Evolutionary conservation across 1,140 invertebrate species (phyloP).

Genomic region (Chionoecetes opilio): DNA sequence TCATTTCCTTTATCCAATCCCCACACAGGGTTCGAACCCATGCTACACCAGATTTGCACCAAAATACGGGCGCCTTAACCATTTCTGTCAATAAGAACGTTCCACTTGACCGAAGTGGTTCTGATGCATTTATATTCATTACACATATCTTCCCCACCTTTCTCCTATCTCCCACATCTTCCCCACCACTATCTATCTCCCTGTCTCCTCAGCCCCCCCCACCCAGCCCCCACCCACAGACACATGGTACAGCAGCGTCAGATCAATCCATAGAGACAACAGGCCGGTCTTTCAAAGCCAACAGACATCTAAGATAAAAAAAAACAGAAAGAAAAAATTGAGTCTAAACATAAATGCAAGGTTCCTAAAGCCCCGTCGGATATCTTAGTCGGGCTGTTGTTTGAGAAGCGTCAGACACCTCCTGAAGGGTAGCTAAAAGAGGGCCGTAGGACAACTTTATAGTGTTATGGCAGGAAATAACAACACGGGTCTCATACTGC

Average conservation of each 20-base stretch:
- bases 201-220: background rate
- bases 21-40: too few species aligned
- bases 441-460: background rate
- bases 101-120: too few species aligned
- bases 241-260: background rate
- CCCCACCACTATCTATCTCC: background rate
- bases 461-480: background rate
- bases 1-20: too few species aligned
- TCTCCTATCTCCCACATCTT: background rate
- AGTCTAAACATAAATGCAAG: background rate
- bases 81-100: too few species aligned
- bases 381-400: background rate
- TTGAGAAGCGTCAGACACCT: background rate
- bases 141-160: background rate
- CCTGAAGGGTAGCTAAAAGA: background rate
- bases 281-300: background rate
- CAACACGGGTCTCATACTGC: background rate
- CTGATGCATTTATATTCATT: too few species aligned
- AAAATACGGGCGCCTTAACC: too few species aligned
- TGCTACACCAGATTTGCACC: too few species aligned
- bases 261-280: background rate
- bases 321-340: background rate
- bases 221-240: background rate
- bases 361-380: background rate
- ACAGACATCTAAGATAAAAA: constrained; percentile 7